Evolutionary conservation across 2,113 vertebrate genomes (phyloP), one percentile per base, ranked within the genome.

Genomic region (Nerophis ophidion): DNA sequence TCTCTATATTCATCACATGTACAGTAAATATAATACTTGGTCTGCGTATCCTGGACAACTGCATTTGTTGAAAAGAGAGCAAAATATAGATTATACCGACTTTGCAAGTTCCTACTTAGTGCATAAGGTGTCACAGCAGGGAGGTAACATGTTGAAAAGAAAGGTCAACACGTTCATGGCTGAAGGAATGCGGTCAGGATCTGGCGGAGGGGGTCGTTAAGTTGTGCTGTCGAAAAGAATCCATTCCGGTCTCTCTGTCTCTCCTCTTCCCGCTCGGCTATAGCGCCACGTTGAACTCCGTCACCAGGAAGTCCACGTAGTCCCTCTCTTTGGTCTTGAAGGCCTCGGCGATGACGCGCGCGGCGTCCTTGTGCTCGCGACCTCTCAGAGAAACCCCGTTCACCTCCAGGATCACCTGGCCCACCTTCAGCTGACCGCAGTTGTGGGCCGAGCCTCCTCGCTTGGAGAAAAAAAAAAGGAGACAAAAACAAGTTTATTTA

Each of bases 301-400:
- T 98, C 84, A 99, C 94, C 80, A 98, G 84, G 83, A 99, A 98
- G 85, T 98, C 96, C 4, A 99, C 88, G 72, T 93, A 77, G 87
- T 97, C 94, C 60, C 87, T 91, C 17, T 98, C 95, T 91, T 97
- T 97, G 89, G 88, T 92, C 90, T 98, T 98, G 72, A 99, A 99
- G 81, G 96, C 97, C 86, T 98, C 95, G 0, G 97, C 97, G 1
- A 99, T 99, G 90, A 96, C 84, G 0, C 93, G 92, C 0, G 97
- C 97, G 0, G 97, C 94, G 3, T 97, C 95, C 17, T 92, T 89
- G 64, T 99, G 97, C 75, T 98, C 95, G 14, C 93, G 94, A 14
- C 93, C 95, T 14, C 87, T 86, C 0, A 99, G 84, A 0, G 95
- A 90, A 0, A 89, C 83, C 47, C 96, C 95, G 0, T 99, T 98